Evolutionary conservation across 2,113 vertebrate genomes (phyloP).

Genomic region (Sciurus niger): DNA sequence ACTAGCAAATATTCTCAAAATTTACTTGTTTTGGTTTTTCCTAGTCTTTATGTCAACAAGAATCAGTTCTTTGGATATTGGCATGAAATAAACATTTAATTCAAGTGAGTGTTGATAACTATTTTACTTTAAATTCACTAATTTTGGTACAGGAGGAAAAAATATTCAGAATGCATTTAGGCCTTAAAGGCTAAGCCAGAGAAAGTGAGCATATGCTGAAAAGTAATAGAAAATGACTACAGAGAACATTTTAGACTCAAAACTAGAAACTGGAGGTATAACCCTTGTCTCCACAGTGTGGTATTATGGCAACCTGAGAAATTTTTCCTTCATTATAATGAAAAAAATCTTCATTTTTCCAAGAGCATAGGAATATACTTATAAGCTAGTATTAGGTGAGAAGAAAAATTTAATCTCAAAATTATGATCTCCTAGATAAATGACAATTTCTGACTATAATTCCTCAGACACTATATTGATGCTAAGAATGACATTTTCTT

Average conservation of each 20-base stretch:
- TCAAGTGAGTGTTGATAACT: background rate
- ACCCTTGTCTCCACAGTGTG: background rate
- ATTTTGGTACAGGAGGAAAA: background rate
- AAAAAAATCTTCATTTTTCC: background rate
- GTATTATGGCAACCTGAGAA: background rate
- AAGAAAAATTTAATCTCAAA: background rate
- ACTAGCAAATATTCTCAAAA: background rate
- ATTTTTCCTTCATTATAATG: slow-evolving; percentile 3
- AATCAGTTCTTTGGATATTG: background rate
- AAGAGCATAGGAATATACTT: background rate
- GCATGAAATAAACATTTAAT: background rate
- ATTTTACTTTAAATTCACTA: slow-evolving; percentile 46
- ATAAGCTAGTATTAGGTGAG: background rate
- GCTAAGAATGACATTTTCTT: slow-evolving; percentile 39
- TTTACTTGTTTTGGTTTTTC: background rate
- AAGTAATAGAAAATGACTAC: background rate
- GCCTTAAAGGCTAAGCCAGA: background rate
- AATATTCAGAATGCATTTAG: background rate
- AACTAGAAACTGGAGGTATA: background rate
- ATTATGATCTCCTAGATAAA: slow-evolving; percentile 23
- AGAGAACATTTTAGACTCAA: background rate
- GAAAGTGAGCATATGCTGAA: background rate
- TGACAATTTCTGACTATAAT: background rate
- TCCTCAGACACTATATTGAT: background rate
- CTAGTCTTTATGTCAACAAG: background rate